Evolutionary conservation across 2,888 invertebrate genomes (phyloP).

Genomic region (Timandra comae): DNA sequence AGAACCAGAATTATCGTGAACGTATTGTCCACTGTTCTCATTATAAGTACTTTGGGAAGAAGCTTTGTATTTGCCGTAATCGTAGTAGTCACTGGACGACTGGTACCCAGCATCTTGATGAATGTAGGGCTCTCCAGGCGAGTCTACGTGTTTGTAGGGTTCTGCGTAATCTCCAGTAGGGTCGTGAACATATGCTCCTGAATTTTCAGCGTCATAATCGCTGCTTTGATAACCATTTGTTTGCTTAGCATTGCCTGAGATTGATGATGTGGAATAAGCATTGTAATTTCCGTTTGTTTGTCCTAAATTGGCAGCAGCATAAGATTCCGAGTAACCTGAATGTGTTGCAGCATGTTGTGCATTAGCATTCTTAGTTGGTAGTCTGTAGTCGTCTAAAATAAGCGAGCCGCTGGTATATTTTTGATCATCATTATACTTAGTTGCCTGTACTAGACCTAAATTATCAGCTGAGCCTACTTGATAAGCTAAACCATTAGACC

Average conservation of each 20-base stretch:
- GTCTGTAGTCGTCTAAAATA: conserved; percentile 62
- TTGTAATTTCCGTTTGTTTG: conserved; percentile 13
- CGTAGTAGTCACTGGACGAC: conserved; percentile 41
- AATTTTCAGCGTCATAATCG: conserved; percentile 43
- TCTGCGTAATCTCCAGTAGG: conserved; percentile 62
- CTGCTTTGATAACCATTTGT: conserved; percentile 32
- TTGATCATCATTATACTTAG: conserved; percentile 38
- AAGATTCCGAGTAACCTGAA: conserved; percentile 4
- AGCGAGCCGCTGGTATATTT: conserved; percentile 63
- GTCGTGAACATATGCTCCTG: conserved; percentile 68
- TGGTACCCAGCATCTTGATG: conserved; percentile 49
- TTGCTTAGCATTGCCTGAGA: conserved; percentile 20
- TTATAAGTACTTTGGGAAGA: conserved; percentile 24
- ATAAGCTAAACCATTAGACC: conserved; percentile 27
- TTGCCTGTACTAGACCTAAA: conserved; percentile 51
- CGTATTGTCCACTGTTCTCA: conserved; percentile 22
- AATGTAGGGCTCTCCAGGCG: conserved; percentile 51
- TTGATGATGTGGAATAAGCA: conserved; percentile 19
- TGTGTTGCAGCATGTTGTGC: conserved; percentile 8
- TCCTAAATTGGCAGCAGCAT: conserved; percentile 4
- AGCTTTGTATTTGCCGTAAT: conserved; percentile 33
- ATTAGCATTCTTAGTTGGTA: conserved; percentile 34
- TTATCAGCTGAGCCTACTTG: conserved; percentile 31
- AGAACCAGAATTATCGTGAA: conserved; percentile 18
- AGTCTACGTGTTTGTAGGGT: conserved; percentile 58